phyloP scores from a whole-genome alignment of 2,888 invertebrate species.

The Ophioninae sp. region DNA sequence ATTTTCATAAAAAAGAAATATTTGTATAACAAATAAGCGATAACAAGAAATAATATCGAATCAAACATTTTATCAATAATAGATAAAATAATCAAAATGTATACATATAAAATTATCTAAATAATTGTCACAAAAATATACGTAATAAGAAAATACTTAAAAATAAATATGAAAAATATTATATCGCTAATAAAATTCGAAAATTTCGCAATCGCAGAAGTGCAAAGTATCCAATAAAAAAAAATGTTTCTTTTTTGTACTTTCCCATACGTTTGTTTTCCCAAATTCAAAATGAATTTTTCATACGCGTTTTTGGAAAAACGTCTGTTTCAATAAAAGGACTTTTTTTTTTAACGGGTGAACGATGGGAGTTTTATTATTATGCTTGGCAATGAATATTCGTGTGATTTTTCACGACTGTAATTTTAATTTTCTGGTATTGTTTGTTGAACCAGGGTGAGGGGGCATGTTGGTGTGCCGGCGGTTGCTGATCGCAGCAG shows the following conservation, averaged over 20 bases:
- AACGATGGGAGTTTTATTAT: background rate
- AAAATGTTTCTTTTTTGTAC: too few relatives aligned
- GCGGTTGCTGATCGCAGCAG: slow-evolving; percentile 80
- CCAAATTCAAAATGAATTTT: background rate
- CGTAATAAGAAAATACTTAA: background rate
- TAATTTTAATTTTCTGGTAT: slow-evolving; percentile 29
- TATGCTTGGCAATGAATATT: background rate
- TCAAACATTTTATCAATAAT: too few relatives aligned
- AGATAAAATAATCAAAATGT: too few relatives aligned
- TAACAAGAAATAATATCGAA: too few relatives aligned
- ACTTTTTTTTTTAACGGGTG: too few relatives aligned
- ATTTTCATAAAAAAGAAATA: background rate
- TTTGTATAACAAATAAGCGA: too few relatives aligned
- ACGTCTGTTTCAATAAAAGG: background rate
- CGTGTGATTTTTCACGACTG: background rate
- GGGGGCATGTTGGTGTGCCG: slow-evolving; percentile 80
- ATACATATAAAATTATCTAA: background rate
- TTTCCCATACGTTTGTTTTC: too few relatives aligned
- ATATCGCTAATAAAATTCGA: background rate
- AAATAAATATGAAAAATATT: background rate
- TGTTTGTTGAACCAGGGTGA: slow-evolving; percentile 69
- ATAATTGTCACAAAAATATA: background rate
- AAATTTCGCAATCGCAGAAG: too few relatives aligned
- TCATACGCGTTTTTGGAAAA: background rate
- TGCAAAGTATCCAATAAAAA: too few relatives aligned